These are phyloP conservation scores for Agraylea sexmaculata DNA, from an alignment of 1,140 invertebrate species.

Conservation along the genomic window DNA sequence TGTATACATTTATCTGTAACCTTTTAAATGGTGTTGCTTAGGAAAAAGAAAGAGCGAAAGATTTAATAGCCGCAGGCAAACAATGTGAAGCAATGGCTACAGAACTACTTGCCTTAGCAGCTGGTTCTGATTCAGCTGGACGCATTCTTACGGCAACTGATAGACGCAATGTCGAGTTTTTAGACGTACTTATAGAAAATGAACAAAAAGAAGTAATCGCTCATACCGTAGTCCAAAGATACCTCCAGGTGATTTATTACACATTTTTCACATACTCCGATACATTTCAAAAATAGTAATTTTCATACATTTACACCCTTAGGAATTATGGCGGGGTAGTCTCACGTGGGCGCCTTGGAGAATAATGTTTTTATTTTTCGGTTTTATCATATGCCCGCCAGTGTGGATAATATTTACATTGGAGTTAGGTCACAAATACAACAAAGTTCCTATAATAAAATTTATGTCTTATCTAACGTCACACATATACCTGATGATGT, in stretches of 20 bases:
- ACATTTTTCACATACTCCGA: slow-evolving; percentile 27
- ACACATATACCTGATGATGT: slow-evolving; percentile 92
- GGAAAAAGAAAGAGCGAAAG: slow-evolving; percentile 96
- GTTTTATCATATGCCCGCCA: slow-evolving; percentile 86
- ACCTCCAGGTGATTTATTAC: slow-evolving; percentile 63
- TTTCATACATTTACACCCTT: slow-evolving; percentile 25
- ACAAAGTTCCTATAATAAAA: slow-evolving; percentile 95
- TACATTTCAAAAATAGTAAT: background rate
- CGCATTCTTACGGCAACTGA: slow-evolving; percentile 85
- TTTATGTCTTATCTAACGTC: slow-evolving; percentile 99
- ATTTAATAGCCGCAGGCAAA: slow-evolving; percentile 85
- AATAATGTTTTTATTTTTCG: slow-evolving; percentile 81
- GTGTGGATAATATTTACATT: slow-evolving; percentile 95
- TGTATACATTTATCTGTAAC: background rate
- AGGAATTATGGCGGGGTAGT: slow-evolving; percentile 94
- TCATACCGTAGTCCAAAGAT: slow-evolving; percentile 78
- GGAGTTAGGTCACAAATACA: slow-evolving; percentile 88
- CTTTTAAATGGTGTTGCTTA: slow-evolving; percentile 24
- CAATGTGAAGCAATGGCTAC: slow-evolving; percentile 97
- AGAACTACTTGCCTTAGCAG: slow-evolving; percentile 85
- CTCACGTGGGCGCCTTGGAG: slow-evolving; percentile 93
- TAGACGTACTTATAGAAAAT: slow-evolving; percentile 96
- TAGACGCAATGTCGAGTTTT: slow-evolving; percentile 81
- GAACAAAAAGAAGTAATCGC: slow-evolving; percentile 96
- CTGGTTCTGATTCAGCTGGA: slow-evolving; percentile 86